Conservation (phyloP, 2,888 invertebrate species). For the Crioceris asparagi region DNA sequence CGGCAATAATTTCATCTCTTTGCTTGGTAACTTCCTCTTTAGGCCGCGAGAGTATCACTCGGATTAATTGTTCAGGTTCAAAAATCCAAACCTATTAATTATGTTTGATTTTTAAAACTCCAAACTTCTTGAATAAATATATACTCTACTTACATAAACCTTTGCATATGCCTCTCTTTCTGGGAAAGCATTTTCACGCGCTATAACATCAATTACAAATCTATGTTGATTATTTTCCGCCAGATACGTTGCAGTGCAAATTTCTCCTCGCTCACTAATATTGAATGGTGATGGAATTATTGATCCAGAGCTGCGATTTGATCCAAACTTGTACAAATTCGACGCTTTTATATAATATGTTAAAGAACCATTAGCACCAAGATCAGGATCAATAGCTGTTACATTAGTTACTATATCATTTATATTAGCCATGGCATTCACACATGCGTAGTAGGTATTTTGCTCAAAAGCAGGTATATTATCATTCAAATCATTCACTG, state of each 20-base stretch:
- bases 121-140: too few relatives aligned
- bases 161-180: constrained; percentile 64
- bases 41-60: constrained; percentile 73
- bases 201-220: constrained; percentile 74
- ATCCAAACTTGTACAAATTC: constrained; percentile 70
- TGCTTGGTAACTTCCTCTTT: constrained; percentile 65
- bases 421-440: constrained; percentile 66
- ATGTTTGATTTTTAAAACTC: too few relatives aligned
- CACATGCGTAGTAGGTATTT: constrained; percentile 41
- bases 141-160: constrained; percentile 65
- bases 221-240: constrained; percentile 83
- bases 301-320: constrained; percentile 66
- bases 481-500: constrained; percentile 74
- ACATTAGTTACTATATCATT: constrained; percentile 67
- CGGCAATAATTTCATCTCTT: constrained; percentile 57
- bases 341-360: constrained; percentile 73
- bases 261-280: constrained; percentile 57
- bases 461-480: constrained; percentile 55
- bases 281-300: constrained; percentile 84
- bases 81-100: constrained; percentile 73
- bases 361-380: constrained; percentile 72
- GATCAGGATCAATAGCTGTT: constrained; percentile 72
- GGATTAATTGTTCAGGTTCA: constrained; percentile 70
- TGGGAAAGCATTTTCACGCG: constrained; percentile 70
- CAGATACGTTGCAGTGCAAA: constrained; percentile 71